A percentile compares a stretch with the other conserved stretches of the same genome.
Evolutionary conservation across 1,140 invertebrate genomes (phyloP).

Genomic region (Plectrocnemia conspersa): DNA sequence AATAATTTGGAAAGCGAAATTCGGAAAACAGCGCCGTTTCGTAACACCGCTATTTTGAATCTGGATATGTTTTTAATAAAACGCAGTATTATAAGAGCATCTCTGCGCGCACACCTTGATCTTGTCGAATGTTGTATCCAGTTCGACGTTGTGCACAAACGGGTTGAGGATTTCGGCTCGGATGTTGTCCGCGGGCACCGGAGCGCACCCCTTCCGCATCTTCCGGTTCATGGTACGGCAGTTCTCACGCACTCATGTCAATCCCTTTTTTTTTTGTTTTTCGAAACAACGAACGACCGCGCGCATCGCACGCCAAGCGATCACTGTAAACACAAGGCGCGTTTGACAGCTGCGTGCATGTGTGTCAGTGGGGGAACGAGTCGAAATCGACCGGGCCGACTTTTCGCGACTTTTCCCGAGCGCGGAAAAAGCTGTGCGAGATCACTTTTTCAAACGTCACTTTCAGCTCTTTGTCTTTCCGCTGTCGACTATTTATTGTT

Average conservation of each 20-base stretch:
- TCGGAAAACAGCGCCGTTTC: too few species aligned
- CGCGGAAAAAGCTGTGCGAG: conserved; percentile 34
- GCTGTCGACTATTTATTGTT: too few species aligned
- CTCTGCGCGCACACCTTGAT: conserved; percentile 82
- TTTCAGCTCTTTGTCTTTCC: conserved; percentile 42
- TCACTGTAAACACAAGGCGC: neutral
- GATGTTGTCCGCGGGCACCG: conserved; percentile 49
- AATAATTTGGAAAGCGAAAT: too few species aligned
- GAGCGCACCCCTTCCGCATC: conserved; percentile 47
- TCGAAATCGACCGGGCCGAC: conserved; percentile 2
- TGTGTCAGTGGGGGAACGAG: neutral
- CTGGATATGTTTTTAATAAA: too few species aligned
- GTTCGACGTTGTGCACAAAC: conserved; percentile 77
- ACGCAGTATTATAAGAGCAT: too few species aligned
- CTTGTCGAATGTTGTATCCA: conserved; percentile 78
- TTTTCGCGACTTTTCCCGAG: neutral
- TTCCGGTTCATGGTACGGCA: conserved; percentile 51
- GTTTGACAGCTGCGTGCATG: neutral
- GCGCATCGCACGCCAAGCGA: neutral
- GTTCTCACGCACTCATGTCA: neutral
- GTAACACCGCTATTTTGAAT: too few species aligned
- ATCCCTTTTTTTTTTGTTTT: too few species aligned
- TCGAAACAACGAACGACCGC: neutral
- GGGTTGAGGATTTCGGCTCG: conserved; percentile 65
- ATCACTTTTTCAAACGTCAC: conserved; percentile 42